Evolutionary conservation across 2,888 invertebrate genomes (phyloP), one percentile per base, ranked within the genome.

Genomic region (Chorisops tibialis): DNA sequence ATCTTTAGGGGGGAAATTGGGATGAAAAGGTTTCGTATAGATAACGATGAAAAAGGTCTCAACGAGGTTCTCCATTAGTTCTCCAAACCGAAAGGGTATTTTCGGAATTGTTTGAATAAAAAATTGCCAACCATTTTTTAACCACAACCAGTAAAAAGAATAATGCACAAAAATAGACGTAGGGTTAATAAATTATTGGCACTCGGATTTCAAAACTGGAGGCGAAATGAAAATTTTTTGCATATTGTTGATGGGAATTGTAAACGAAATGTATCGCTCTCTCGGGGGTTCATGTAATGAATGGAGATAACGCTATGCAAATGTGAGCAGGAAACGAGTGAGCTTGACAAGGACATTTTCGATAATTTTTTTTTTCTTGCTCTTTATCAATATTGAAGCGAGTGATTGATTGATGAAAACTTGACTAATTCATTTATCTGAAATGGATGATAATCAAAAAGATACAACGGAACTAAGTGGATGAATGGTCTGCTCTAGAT

Each of bases 61-160:
- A n/a, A n/a, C 16, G 19, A 59, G 41, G 48, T 63, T 52, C 51
- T 58, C 61, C 58, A 58, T 64, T 51, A 61, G 19, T 51, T 51
- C 45, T 14, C 22, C 16, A 45, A 16, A 14, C 22, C 24, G 9
- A 65, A 65, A 51, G 65, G 61, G 63, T 59, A 59, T 61, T 52
- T n/a, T n/a, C n/a, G 37, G 59, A 63, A 63, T 59, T 65, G 63
- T 63, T 61, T 61, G 61, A 43, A 65, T 63, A 63, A 65, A 62
- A 62, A 65, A 63, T 63, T 63, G 62, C 45, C 37, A 59, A 50
- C 59, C 47, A 62, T 63, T 59, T n/a, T 61, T 63, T 59, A 63
- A 61, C 62, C 59, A 18, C 48, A 59, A 48, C 24, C 37, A 18
- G 21, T 11, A 12, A 24, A 24, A 50, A n/a, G n/a, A n/a, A n/a